These are phyloP conservation scores for Enteromius thamalakanensis DNA, from an alignment of 2,797 vertebrate genomes.

Conservation along the genomic window DNA sequence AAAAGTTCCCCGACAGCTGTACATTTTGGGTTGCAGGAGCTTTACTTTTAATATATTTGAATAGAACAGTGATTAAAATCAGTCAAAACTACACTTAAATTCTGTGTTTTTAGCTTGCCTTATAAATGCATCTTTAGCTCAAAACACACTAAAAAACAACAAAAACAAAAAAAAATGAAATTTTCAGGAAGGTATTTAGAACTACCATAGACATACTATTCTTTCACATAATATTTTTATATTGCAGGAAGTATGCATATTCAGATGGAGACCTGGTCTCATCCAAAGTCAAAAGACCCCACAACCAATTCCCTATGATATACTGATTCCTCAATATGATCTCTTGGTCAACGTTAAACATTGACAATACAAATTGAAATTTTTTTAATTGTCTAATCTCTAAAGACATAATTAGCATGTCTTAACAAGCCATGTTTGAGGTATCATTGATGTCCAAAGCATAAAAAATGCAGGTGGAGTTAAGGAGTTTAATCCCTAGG, in stretches of 20 bases:
- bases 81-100: background rate
- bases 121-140: conserved; percentile 5
- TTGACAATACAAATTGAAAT: background rate
- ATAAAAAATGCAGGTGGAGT: background rate
- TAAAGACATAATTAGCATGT: background rate
- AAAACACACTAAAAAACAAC: background rate
- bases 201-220: background rate
- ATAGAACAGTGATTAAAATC: background rate
- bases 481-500: background rate
- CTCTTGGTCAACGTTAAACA: background rate
- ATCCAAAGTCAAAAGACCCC: background rate
- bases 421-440: background rate
- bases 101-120: background rate
- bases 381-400: background rate
- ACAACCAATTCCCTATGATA: background rate
- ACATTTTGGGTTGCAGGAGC: background rate
- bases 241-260: background rate
- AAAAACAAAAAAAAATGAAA: too few species aligned
- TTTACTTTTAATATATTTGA: background rate
- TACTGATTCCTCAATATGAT: background rate
- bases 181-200: background rate
- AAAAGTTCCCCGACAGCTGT: background rate
- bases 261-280: background rate
- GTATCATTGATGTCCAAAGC: background rate
- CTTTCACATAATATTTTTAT: background rate